Evolutionary conservation across 2,113 vertebrate species (phyloP).

Genomic region (Crotalus horridus): DNA sequence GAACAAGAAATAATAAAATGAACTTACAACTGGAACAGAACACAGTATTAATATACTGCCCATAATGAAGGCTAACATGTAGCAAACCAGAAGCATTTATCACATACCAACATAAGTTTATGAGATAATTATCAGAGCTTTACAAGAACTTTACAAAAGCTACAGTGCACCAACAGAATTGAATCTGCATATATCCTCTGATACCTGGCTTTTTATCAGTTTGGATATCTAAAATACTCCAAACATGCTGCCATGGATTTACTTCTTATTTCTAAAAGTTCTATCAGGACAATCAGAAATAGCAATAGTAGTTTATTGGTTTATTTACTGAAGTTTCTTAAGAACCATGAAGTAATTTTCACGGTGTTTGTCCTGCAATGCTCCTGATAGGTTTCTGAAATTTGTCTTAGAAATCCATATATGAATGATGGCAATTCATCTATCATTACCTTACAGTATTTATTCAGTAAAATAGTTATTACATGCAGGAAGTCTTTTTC

Average conservation of each 20-base stretch:
- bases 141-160: neutral
- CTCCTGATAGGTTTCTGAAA: neutral
- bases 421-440: neutral
- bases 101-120: neutral
- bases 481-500: neutral
- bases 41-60: constrained; percentile 15
- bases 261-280: no score
- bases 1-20: constrained; percentile 40
- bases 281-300: neutral
- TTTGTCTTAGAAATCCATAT: neutral
- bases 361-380: neutral
- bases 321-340: neutral
- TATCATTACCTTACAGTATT: neutral
- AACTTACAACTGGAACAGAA: constrained; percentile 13
- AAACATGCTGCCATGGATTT: neutral
- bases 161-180: neutral
- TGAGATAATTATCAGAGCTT: neutral
- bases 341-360: neutral
- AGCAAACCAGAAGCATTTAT: neutral
- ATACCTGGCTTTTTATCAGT: neutral
- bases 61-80: neutral
- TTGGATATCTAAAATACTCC: neutral
- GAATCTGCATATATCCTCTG: neutral
- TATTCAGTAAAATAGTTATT: neutral
- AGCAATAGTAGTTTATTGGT: neutral